Base-by-base conservation (phyloP, 1,140 invertebrate genomes). In the Macrobrachium rosenbergii region DNA sequence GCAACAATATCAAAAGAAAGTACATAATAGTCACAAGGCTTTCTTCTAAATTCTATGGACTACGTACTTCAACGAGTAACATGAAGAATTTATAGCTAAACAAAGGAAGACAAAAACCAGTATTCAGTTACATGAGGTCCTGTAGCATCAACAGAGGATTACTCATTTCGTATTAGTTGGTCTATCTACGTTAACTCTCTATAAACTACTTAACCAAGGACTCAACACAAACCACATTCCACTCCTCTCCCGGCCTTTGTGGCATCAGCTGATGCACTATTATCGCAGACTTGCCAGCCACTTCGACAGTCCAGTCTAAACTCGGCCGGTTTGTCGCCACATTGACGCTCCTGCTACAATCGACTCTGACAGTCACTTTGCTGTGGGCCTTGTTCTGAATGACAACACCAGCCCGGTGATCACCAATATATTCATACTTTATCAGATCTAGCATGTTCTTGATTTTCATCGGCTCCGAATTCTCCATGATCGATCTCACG, bases 351-450 rank as follows among this genome's bases (percentile, higher is more conserved):
- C 58, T 45, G 45, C 76, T 64, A 45, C 88, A 90, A 59, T 89
- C 84, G 0, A 85, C 83, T 10, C 59, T 60, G 28, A 88, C 77
- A 14, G 62, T 87, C 16, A 90, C 83, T 28, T 73, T 88, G 19
- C 82, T 83, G 77, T 90, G 84, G 5, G 89, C 86, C 37, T 89
- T 89, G 69, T 89, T 89, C 64, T 89, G 89, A n/a, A 89, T 82
- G n/a, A 89, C 89, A n/a, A 89, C 72, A 45, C 86, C 82, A 5
- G 59, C 86, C 17, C 89, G 77, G 21, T 89, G 77, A 7, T 85
- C 78, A n/a, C 85, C 82, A 52, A 88, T 21, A 52, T 76, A 72
- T 59, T 88, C 89, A 64, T 88, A 89, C 45, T 88, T 89, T 37
- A 89, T 88, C 11, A 89, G 73, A n/a, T 89, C 89, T 21, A 79